Evolutionary conservation across 2,888 invertebrate genomes (phyloP), one percentile per base, ranked within the genome.

Genomic region (Acanthosoma haemorrhoidale): DNA sequence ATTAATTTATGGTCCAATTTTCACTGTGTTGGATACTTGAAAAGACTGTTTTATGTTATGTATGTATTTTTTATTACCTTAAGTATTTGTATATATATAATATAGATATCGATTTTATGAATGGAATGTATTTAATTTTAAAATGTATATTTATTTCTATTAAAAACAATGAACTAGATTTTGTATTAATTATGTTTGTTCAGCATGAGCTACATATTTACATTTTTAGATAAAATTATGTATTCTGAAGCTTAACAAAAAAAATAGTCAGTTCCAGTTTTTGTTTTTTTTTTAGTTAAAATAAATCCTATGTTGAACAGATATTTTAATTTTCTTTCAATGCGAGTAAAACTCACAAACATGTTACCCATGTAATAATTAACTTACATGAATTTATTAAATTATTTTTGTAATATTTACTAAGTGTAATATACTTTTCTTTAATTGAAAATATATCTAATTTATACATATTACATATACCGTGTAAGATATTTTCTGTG

Each of bases 121-220:
- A 38, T 61, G 61, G 25, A 25, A 15, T 21, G 25, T 61, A 34
- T 36, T 61, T 15, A 36, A 25, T 61, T 61, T 21, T n/a, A 36
- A 38, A 29, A 15, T 60, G 29, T 15, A 60, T 34, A 61, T 61
- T 38, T 61, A 61, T 34, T 41, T 41, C 18, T 36, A 36, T 61
- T 39, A 61, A 31, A 60, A 60, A 60, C 32, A 61, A 61, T 61
- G 39, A 38, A 38, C 36, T 61, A 61, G 39, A 18, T 61, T 21
- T 25, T 61, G 34, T 61, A 38, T 41, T 41, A 41, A 41, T 16
- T 61, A 15, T 18, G 34, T 61, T 29, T 61, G 39, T 38, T 34
- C 25, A 38, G n/a, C 61, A 51, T n/a, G 11, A 51, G 25, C 51
- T 51, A n/a, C n/a, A n/a, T n/a, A n/a, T n/a, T n/a, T n/a, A n/a